phyloP scores from a whole-genome alignment of 2,888 invertebrate species.

The Agriopis leucophaearia region DNA sequence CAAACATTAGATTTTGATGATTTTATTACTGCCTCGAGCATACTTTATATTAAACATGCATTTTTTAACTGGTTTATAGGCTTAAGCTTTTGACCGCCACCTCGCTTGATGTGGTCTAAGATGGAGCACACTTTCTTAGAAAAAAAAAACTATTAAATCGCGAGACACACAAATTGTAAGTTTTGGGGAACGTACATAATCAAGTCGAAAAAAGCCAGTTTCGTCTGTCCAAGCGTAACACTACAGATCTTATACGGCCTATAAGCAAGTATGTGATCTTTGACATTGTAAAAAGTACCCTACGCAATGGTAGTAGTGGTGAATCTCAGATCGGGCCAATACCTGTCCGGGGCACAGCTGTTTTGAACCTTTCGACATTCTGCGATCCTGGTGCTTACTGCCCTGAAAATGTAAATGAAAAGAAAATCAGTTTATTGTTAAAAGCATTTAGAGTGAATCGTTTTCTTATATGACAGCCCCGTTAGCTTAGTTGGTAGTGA shows the following conservation, averaged over 20 bases:
- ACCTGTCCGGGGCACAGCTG: slow-evolving; percentile 4
- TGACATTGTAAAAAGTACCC: not conserved
- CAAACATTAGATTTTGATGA: no score
- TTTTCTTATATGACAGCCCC: no score
- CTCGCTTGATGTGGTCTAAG: no score
- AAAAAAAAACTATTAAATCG: not conserved
- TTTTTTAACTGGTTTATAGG: no score
- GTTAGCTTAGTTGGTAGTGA: no score
- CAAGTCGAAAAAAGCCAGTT: not conserved
- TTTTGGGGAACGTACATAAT: not conserved
- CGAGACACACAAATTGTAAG: not conserved
- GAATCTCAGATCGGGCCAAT: not conserved
- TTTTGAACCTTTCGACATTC: slow-evolving; percentile 51
- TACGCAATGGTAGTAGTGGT: not conserved
- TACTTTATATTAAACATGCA: no score
- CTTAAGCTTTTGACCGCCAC: no score
- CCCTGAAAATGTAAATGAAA: slow-evolving; percentile 48
- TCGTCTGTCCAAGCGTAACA: no score
- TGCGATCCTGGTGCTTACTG: slow-evolving; percentile 66
- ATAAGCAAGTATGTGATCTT: not conserved
- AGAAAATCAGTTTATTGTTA: no score
- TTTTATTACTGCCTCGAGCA: no score
- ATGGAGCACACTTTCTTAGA: no score
- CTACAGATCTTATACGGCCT: not conserved
- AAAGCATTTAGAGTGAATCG: no score